Conservation (phyloP, 2,888 invertebrate species). For the Thyatira batis region DNA sequence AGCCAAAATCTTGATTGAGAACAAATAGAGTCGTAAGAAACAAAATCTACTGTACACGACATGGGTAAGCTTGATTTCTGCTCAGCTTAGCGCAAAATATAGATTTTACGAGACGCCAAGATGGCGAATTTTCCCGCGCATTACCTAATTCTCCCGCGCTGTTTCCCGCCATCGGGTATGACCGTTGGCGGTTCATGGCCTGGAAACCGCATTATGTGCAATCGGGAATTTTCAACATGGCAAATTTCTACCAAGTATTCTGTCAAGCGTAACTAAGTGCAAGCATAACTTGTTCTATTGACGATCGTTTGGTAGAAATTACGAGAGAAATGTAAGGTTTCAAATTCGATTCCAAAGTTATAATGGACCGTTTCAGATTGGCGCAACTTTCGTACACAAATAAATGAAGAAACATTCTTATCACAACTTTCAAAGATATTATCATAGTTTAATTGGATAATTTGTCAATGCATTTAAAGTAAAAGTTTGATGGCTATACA, state of each 20-base stretch:
- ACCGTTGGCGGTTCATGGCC: not conserved
- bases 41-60: too few relatives aligned
- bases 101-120: not conserved
- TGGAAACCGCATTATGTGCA: conserved; percentile 2
- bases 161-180: not conserved
- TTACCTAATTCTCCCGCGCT: not conserved
- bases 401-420: not conserved
- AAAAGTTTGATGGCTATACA: not conserved
- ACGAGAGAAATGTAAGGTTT: too few relatives aligned
- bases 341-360: too few relatives aligned
- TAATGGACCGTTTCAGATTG: too few relatives aligned
- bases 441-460: not conserved
- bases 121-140: not conserved
- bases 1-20: too few relatives aligned
- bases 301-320: too few relatives aligned
- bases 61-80: not conserved
- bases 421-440: not conserved
- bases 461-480: not conserved
- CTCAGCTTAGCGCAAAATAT: not conserved
- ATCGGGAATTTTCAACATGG: not conserved
- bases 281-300: not conserved
- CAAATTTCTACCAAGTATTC: not conserved
- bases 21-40: too few relatives aligned
- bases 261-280: not conserved
- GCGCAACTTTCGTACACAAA: not conserved